Evolutionary conservation across 2,888 invertebrate species (phyloP), one percentile per base, ranked within the genome.

Genomic region (Cylloceria caligata): DNA sequence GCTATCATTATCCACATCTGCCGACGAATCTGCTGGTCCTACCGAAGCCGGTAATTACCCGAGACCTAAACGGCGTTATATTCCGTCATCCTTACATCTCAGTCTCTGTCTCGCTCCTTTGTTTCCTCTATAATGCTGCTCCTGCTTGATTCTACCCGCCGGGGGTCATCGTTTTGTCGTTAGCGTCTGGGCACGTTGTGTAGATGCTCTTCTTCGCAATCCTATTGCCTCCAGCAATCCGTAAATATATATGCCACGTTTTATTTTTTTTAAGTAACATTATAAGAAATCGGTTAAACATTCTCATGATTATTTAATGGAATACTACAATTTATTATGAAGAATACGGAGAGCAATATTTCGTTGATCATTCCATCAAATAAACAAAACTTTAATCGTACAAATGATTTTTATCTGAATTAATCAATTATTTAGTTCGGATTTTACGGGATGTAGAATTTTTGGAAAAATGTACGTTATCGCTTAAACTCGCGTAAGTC

Each of bases 1-100:
- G 86, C 89, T 91, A 90, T 91, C 88, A 91, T 91, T 91, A 90
- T 89, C 90, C 88, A 85, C 91, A 91, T 91, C 91, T 91, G 91
- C 90, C 88, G 87, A 85, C 81, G 83, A 87, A 85, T 85, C 86
- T 82, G 85, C 57, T 72, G 71, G 67, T 57, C 67, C 64, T 47
- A 69, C 69, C 74, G 65, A 81, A 81, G 67, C 75, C 83, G 69
- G 80, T 81, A 86, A 86, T 86, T 86, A 86, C 82, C 83, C 82
- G 82, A 81, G 82, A 79, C 85, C 87, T 86, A 85, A 86, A 84
- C 86, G 85, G 81, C 83, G 83, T 90, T 82, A 83, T 84, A 88
- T 90, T 90, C 89, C 87, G 87, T 87, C 88, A 88, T 89, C 88
- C 88, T 88, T 88, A 85, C 84, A 83, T 89, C 83, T 86, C 81